Evolutionary conservation across 2,797 vertebrate genomes (phyloP), one percentile per base, ranked within the genome.

Genomic region (Amphiprion clarkii): DNA sequence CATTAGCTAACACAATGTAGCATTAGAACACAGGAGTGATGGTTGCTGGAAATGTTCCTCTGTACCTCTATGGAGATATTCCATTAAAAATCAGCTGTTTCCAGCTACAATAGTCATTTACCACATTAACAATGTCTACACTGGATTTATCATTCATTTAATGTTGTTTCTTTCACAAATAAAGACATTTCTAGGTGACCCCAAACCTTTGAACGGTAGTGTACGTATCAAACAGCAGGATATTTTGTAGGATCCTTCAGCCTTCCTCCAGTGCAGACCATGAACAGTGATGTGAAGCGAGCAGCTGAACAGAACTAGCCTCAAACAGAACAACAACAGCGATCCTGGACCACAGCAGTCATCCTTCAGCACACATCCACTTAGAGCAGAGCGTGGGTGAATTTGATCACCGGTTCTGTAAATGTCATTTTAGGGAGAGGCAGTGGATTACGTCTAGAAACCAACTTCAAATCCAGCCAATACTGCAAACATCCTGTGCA

Each of bases 341-440:
- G 53, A 70, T 73, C 61, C 52, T 23, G 27, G 5, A 69, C 33
- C 53, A 57, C 63, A 61, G 55, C 19, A 17, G 25, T 60, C 33
- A 39, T 27, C n/a, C 31, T 46, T 61, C 21, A 74, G 36, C 51
- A 57, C 14, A 61, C n/a, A 64, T 70, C 60, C 74, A 53, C 53
- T 68, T 61, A 23, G 61, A 72, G 68, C 42, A 11, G 58, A 75
- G 51, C 1, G 3, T n/a, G 56, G 23, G 16, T 46, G 64, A 74
- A 29, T 57, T 40, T 64, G 53, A 82, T 81, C 58, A 31, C 74
- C 6, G 42, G 2, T 49, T 83, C 59, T 74, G 59, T 21, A 53
- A 79, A 69, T 36, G 44, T n/a, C 3, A 65, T 42, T 78, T 23
- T 21, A 19, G n/a, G 27, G n/a, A 68, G 16, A 69, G 48, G 59